Percentiles rank a stretch among this genome's conserved stretches.
phyloP scores from a whole-genome alignment of 2,113 vertebrate species.

The Cricetomys ansorgei region DNA sequence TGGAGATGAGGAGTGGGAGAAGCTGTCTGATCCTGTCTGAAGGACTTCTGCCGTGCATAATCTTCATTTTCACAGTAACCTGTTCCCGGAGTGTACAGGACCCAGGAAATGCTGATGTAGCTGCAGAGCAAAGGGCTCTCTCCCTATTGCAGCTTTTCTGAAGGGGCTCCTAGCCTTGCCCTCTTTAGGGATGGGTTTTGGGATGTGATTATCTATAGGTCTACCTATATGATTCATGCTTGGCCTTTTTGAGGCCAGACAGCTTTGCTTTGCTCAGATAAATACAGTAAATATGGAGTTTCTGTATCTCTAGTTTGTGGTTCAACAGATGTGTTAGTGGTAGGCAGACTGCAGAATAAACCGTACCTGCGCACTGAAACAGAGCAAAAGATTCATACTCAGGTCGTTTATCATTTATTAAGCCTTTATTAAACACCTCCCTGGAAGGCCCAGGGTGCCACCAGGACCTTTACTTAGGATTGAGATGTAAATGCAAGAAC shows the following conservation, averaged over 20 bases:
- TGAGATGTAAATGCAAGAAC: conserved; percentile 45
- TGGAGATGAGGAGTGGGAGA: background rate
- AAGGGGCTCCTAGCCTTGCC: background rate
- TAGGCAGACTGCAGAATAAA: background rate
- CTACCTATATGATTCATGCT: background rate
- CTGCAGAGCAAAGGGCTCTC: background rate
- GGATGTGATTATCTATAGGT: background rate
- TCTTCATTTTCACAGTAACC: background rate
- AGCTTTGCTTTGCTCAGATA: background rate
- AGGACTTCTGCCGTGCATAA: background rate
- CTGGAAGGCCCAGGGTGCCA: conserved; percentile 19
- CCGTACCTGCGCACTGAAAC: background rate
- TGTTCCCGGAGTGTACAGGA: background rate
- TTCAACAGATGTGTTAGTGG: background rate
- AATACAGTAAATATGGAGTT: background rate
- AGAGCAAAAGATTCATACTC: conserved; percentile 32
- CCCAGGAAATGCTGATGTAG: background rate
- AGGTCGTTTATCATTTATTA: conserved; percentile 57
- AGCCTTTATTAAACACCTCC: conserved; percentile 73
- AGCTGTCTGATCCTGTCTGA: background rate
- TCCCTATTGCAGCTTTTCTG: background rate
- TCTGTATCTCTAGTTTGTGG: background rate
- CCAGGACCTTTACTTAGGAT: conserved; percentile 31
- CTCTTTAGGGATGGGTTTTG: background rate
- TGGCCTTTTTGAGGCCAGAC: background rate